These are phyloP conservation scores for Andrena marginata DNA, from an alignment of 2,888 invertebrate species.

Conservation along the genomic window DNA sequence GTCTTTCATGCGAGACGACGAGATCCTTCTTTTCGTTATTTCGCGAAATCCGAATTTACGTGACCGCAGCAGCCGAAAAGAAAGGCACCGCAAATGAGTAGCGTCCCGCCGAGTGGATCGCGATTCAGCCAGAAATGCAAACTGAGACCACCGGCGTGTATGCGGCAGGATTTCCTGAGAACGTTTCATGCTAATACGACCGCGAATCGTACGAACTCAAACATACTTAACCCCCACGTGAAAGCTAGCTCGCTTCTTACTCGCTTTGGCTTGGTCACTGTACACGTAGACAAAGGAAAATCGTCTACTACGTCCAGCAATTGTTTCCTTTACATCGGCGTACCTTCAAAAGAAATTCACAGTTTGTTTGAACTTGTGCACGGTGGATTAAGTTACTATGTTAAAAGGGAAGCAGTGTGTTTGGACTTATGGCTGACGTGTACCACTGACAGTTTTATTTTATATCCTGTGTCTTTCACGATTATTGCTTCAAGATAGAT, in stretches of 20 bases:
- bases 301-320: neutral
- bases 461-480: too few species aligned
- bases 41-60: constrained; percentile 61
- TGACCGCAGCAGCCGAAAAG: constrained; percentile 57
- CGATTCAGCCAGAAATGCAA: constrained; percentile 47
- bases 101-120: constrained; percentile 44
- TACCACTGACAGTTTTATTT: too few species aligned
- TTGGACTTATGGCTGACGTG: neutral
- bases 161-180: constrained; percentile 37
- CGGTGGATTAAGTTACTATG: neutral
- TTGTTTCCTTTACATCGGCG: neutral
- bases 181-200: constrained; percentile 36
- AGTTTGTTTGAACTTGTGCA: neutral
- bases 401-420: neutral
- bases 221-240: constrained; percentile 4
- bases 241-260: neutral
- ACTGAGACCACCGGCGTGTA: constrained; percentile 68
- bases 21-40: constrained; percentile 37
- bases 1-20: constrained; percentile 25
- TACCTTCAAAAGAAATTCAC: neutral
- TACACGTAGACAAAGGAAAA: neutral
- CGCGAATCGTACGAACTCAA: constrained; percentile 24
- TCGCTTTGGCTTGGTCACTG: neutral
- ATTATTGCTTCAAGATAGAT: too few species aligned
- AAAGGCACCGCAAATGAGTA: constrained; percentile 62